Evolutionary conservation across 1,140 invertebrate genomes (phyloP), one percentile per base, ranked within the genome.

Genomic region (Aplysia californica): DNA sequence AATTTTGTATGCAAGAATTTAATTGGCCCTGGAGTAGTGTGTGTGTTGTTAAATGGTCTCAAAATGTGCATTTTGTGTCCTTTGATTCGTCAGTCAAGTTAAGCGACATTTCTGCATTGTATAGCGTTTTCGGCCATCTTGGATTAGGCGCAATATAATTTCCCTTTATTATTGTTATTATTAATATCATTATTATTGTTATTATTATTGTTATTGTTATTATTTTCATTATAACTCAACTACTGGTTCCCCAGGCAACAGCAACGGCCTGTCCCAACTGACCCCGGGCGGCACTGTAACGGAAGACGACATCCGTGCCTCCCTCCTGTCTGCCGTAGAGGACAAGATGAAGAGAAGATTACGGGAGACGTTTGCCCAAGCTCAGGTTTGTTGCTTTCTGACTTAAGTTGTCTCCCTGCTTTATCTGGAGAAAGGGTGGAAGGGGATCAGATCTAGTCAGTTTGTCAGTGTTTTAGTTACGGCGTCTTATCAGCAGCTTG

Each of bases 281-380:
- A 61, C 70, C 1, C 35, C 55, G 4, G 61, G 61, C 23, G 83
- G 74, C 38, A 87, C 86, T 18, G 84, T 99, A 58, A 96, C 96
- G 56, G 96, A 98, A 85, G 96, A 98, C 86, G 97, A 98, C 87
- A 96, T 99, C 64, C 93, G 96, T 85, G 95, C 95, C 56, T 99
- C 97, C 33, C 90, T 99, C 15, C 89, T 98, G 1, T 97, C 96
- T 65, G 98, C 97, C 23, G 95, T 98, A 0, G 96, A 98, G 90
- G 97, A 99, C 87, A 98, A 98, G 91, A 87, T 99, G 68, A 93
- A 94, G 82, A 92, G 96, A 73, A 92, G 94, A 76, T 91, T 99
- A 58, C 94, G 95, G 78, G 97, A 99, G 87, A 94, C 95, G 84
- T 95, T 95, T 81, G 95, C 94, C 78, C 96, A 97, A 88, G 93